Percentiles rank a stretch among this genome's conserved stretches.
phyloP scores from a whole-genome alignment of 2,797 vertebrate species.

The Rhabdophis nuchalis region DNA sequence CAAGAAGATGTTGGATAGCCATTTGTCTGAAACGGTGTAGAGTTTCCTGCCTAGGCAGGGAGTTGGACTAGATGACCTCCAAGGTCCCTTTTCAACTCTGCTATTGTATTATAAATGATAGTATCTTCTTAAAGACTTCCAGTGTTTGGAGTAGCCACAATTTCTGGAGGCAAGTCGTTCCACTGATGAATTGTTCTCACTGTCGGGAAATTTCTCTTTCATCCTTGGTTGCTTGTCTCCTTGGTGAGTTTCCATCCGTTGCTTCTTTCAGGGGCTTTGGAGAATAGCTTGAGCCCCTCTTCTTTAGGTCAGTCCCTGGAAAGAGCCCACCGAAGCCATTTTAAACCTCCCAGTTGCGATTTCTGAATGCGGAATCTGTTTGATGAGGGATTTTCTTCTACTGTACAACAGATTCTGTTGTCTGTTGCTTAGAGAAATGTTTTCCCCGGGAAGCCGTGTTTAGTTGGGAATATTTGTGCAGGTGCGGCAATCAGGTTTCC shows the following conservation, averaged over 20 bases:
- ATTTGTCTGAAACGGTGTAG: too few relatives aligned
- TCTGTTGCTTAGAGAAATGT: not conserved
- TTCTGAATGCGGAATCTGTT: not conserved
- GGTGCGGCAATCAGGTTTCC: constrained; percentile 51
- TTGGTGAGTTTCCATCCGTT: not conserved
- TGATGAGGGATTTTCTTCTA: not conserved
- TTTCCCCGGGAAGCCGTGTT: not conserved
- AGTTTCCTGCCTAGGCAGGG: too few relatives aligned
- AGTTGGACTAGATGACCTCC: too few relatives aligned
- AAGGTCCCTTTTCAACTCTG: too few relatives aligned
- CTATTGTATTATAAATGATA: too few relatives aligned
- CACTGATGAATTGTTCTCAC: not conserved
- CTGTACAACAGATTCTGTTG: not conserved
- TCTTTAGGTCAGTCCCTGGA: not conserved
- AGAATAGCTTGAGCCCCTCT: not conserved
- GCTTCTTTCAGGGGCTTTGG: not conserved
- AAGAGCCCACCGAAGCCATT: not conserved
- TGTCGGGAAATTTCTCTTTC: not conserved
- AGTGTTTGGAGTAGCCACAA: fast-evolving
- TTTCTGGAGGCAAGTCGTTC: not conserved
- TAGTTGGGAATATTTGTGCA: constrained; percentile 27
- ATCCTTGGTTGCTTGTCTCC: not conserved
- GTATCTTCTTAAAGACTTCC: not conserved
- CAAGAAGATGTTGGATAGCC: too few relatives aligned
- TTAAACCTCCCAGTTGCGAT: not conserved